Evolutionary conservation across 2,797 vertebrate genomes (phyloP).

Genomic region (Dermochelys coriacea): DNA sequence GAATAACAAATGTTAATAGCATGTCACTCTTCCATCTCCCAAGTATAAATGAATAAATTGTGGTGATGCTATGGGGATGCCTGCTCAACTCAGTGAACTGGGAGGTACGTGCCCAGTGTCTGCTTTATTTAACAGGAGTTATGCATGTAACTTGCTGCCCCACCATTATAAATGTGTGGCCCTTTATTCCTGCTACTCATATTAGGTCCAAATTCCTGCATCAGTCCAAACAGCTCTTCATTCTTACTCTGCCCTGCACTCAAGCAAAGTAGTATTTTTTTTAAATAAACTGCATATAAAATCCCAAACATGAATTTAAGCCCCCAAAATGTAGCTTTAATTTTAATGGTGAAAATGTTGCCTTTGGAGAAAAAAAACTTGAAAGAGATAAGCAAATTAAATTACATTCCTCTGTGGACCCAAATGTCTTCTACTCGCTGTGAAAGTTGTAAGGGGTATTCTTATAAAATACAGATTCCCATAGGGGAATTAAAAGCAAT

Average conservation of each 20-base stretch:
- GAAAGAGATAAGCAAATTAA: conserved; percentile 46
- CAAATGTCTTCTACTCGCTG: conserved; percentile 49
- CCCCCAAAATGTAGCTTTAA: neutral
- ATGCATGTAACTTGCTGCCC: neutral
- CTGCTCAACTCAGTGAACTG: neutral
- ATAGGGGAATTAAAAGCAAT: conserved; percentile 60
- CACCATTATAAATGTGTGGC: fast-evolving
- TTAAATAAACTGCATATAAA: neutral
- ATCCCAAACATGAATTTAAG: neutral
- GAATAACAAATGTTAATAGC: conserved; percentile 54
- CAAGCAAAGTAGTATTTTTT: neutral
- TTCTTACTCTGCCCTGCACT: neutral
- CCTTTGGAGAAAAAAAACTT: neutral
- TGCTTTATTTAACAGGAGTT: neutral
- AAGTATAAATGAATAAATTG: conserved; percentile 24
- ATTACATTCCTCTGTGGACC: conserved; percentile 36
- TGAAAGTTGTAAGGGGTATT: conserved; percentile 51
- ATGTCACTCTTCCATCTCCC: conserved; percentile 23
- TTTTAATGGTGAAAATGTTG: neutral
- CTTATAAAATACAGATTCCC: conserved; percentile 58
- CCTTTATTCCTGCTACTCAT: neutral
- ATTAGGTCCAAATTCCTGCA: neutral
- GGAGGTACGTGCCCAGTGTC: neutral
- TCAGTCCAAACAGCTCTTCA: neutral
- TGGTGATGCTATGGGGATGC: neutral